Conservation (phyloP, 2,113 vertebrate species). For the Leptodactylus fuscus region DNA sequence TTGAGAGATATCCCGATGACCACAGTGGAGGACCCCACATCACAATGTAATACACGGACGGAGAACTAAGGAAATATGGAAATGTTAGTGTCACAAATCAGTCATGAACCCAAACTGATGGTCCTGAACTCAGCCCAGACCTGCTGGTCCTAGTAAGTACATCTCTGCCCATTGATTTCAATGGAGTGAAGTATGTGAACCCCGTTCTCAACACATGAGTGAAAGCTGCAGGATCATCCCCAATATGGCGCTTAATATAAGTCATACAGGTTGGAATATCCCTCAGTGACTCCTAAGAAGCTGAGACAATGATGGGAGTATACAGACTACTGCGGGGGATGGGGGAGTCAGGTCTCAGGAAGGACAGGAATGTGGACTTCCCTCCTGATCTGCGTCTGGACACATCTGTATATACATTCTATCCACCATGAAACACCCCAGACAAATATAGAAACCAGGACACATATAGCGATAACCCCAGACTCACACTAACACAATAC, state of each 20-base stretch:
- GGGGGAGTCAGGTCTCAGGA: not conserved
- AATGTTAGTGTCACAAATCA: not conserved
- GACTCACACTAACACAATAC: not conserved
- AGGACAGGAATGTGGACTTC: not conserved
- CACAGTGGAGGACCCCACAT: no score
- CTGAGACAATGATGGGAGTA: not conserved
- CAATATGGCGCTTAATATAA: not conserved
- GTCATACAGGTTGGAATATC: no score
- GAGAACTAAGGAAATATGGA: no score
- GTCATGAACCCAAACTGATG: not conserved
- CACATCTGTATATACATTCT: not conserved
- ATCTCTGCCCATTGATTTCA: no score
- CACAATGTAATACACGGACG: no score
- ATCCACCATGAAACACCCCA: not conserved
- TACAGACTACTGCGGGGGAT: not conserved
- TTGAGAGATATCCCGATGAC: no score
- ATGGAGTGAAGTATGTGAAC: no score
- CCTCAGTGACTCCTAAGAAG: not conserved
- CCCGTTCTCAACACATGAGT: no score
- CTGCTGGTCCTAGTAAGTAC: no score
- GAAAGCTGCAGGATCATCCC: no score
- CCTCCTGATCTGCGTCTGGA: not conserved
- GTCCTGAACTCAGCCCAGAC: no score
- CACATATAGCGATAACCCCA: not conserved
- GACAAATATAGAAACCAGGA: not conserved